phyloP scores from a whole-genome alignment of 2,113 vertebrate genomes.

The Tympanuchus pallidicinctus region DNA sequence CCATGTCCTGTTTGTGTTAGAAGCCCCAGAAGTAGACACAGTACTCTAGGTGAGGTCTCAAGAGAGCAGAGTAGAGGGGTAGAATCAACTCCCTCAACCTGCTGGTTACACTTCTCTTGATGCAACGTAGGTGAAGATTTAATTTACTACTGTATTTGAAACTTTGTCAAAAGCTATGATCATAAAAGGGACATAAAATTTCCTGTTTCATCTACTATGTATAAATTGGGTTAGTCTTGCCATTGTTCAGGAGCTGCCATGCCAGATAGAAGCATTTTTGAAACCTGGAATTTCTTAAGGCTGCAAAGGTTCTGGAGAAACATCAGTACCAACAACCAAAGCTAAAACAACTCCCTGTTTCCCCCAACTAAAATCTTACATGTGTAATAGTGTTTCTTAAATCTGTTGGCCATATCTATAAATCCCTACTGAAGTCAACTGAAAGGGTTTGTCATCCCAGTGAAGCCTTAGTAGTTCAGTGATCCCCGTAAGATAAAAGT shows the following conservation, averaged over 20 bases:
- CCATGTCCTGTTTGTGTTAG: too few relatives aligned
- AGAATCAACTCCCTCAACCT: too few relatives aligned
- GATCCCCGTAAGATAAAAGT: not conserved
- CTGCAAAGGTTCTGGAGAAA: not conserved
- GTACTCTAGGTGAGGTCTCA: too few relatives aligned
- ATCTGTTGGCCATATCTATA: not conserved
- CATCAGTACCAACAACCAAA: not conserved
- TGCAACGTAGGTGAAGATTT: not conserved
- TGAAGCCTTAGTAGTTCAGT: not conserved
- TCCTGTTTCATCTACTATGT: not conserved
- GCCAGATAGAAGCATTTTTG: not conserved
- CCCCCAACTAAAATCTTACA: not conserved
- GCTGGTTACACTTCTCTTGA: too few relatives aligned
- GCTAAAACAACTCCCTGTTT: not conserved
- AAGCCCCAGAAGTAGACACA: too few relatives aligned
- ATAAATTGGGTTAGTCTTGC: not conserved
- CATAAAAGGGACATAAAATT: not conserved
- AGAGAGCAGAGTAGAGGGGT: too few relatives aligned
- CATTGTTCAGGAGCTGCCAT: not conserved
- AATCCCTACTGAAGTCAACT: not conserved
- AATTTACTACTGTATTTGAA: not conserved
- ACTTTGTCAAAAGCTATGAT: not conserved
- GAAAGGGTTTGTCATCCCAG: conserved; percentile 11
- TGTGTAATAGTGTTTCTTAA: not conserved
- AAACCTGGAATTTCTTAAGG: not conserved